These are phyloP conservation scores for Gastrophysa polygoni DNA, from an alignment of 2,888 invertebrate genomes.

Conservation along the genomic window DNA sequence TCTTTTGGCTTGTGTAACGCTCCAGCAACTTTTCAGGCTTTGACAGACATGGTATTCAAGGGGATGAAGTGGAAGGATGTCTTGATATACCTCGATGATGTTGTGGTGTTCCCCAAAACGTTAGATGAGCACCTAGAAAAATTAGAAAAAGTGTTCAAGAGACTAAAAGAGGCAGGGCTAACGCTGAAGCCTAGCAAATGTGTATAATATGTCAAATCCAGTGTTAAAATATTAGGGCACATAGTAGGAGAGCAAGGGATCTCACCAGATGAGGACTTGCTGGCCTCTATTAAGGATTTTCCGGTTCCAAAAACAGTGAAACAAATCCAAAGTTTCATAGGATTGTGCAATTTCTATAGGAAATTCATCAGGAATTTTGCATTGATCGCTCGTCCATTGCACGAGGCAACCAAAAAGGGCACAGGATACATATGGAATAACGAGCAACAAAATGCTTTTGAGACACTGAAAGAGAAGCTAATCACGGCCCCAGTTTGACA, in stretches of 20 bases:
- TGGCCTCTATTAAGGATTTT: conserved; percentile 27
- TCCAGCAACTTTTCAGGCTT: too few relatives aligned
- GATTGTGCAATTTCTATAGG: conserved; percentile 33
- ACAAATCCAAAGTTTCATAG: conserved; percentile 33
- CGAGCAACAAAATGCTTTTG: conserved; percentile 2
- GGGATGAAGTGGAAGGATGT: too few relatives aligned
- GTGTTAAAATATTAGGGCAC: conserved; percentile 40
- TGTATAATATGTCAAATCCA: conserved; percentile 18
- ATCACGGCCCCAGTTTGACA: conserved; percentile 25
- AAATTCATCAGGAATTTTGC: conserved; percentile 34
- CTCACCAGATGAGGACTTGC: conserved; percentile 12
- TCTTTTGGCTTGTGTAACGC: too few relatives aligned
- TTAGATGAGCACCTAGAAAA: too few relatives aligned
- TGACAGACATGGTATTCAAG: too few relatives aligned
- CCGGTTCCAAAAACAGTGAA: conserved; percentile 25
- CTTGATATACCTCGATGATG: too few relatives aligned
- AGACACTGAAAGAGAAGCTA: conserved; percentile 28
- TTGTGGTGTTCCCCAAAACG: too few relatives aligned
- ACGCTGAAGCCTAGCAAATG: conserved; percentile 31
- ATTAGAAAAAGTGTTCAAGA: conserved; percentile 25
- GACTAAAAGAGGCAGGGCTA: conserved; percentile 27
- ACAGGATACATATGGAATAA: too few relatives aligned
- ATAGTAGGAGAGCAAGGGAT: conserved; percentile 32
- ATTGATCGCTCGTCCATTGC: conserved; percentile 12
- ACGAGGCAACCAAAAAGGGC: too few relatives aligned